phyloP scores from a whole-genome alignment of 2,113 vertebrate species.

The Sceloporus undulatus region DNA sequence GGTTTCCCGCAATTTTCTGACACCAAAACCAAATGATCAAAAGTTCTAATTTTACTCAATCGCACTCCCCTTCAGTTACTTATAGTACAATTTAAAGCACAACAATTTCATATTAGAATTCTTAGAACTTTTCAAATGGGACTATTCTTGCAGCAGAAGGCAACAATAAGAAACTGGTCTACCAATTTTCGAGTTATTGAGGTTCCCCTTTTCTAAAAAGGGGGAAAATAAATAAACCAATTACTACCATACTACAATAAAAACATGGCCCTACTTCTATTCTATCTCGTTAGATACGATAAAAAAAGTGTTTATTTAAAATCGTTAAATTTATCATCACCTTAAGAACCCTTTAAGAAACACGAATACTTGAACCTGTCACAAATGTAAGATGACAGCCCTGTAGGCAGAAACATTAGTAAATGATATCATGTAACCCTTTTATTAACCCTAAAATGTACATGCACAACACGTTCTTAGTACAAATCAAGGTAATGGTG shows the following conservation, averaged over 20 bases:
- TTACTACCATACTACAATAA: neutral
- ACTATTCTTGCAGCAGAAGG: neutral
- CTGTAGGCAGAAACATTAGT: accelerated
- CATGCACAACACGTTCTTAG: no score
- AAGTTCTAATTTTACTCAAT: neutral
- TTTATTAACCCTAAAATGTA: neutral
- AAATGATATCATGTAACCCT: neutral
- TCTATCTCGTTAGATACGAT: neutral
- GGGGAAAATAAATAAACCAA: neutral
- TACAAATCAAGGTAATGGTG: neutral
- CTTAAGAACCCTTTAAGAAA: neutral
- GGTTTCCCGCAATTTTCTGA: slow-evolving; percentile 19
- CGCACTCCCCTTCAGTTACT: neutral
- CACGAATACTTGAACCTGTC: neutral
- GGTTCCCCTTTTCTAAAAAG: neutral
- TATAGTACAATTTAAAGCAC: neutral
- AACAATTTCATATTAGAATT: slow-evolving; percentile 18
- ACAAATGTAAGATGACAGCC: neutral
- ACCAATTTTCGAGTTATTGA: neutral
- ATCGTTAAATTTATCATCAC: neutral
- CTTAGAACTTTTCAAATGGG: neutral
- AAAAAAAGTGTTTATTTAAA: slow-evolving; percentile 15
- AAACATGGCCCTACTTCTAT: neutral
- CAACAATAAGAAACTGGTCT: neutral
- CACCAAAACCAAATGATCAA: slow-evolving; percentile 27